Evolutionary conservation across 2,113 vertebrate species (phyloP).

Genomic region (Istiophorus platypterus): DNA sequence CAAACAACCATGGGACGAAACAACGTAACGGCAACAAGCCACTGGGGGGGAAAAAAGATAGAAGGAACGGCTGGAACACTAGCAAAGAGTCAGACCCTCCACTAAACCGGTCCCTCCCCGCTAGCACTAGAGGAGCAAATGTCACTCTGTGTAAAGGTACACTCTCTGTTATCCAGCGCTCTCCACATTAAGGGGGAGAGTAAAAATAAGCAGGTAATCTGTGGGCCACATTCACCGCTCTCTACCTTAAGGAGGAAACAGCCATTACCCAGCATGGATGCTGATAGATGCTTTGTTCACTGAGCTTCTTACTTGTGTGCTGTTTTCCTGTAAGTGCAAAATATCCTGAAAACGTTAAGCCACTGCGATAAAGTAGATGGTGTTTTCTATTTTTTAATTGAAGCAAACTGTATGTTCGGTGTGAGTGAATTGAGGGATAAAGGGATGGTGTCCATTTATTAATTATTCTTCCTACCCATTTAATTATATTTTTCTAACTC

Average conservation of each 20-base stretch:
- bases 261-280: slow-evolving; percentile 39
- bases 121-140: background rate
- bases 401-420: background rate
- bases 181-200: slow-evolving; percentile 22
- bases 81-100: background rate
- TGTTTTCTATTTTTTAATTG: background rate
- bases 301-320: background rate
- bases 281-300: background rate
- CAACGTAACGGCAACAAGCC: background rate
- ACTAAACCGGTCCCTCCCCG: background rate
- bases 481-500: background rate
- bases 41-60: background rate
- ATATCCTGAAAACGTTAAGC: background rate
- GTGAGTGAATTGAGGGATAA: background rate
- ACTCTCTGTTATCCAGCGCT: slow-evolving; percentile 24
- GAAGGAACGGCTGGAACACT: background rate
- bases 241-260: slow-evolving; percentile 8
- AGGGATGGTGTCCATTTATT: background rate
- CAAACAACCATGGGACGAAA: slow-evolving; percentile 1
- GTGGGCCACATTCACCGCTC: slow-evolving; percentile 3
- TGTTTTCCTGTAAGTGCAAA: background rate
- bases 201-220: slow-evolving; percentile 12
- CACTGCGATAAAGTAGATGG: background rate
- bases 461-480: background rate
- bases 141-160: background rate